A percentile compares a stretch with the other conserved stretches of the same genome.
phyloP scores from a whole-genome alignment of 2,113 vertebrate genomes.

The Petrocephalus microphthalmus region DNA sequence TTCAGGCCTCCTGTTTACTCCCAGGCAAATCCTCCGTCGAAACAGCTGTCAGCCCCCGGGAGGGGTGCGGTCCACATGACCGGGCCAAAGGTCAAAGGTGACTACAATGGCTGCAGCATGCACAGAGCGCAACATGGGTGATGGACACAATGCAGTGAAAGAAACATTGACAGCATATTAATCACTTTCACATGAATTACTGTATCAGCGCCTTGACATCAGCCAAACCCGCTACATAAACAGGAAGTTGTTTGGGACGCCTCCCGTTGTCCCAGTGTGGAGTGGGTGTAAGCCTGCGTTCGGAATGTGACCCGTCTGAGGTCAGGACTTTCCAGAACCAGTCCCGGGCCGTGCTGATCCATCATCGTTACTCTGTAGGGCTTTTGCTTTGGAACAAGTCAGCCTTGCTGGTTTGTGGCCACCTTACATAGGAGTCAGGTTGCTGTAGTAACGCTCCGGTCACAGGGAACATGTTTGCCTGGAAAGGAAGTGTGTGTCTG shows the following conservation, averaged over 20 bases:
- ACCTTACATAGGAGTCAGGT: constrained; percentile 1
- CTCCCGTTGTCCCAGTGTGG: neutral
- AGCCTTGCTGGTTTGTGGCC: neutral
- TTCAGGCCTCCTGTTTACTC: neutral
- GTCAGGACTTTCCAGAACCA: neutral
- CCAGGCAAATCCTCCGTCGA: neutral
- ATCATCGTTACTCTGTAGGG: neutral
- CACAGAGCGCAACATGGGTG: neutral
- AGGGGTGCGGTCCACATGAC: neutral
- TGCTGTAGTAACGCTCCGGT: neutral
- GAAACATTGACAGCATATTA: neutral
- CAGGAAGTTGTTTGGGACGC: neutral
- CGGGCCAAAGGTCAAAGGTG: neutral
- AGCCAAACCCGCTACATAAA: neutral
- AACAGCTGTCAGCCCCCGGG: neutral
- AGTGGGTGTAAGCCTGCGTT: neutral
- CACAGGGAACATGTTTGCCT: neutral
- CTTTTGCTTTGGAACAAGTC: neutral
- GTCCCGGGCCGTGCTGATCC: neutral
- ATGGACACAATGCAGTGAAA: neutral
- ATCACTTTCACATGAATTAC: neutral
- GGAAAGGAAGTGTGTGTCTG: neutral
- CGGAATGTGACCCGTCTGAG: neutral
- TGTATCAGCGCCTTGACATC: neutral
- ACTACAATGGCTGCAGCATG: neutral